Base-by-base conservation (phyloP, 2,797 vertebrate species). In the Acipenser transmontanus region DNA sequence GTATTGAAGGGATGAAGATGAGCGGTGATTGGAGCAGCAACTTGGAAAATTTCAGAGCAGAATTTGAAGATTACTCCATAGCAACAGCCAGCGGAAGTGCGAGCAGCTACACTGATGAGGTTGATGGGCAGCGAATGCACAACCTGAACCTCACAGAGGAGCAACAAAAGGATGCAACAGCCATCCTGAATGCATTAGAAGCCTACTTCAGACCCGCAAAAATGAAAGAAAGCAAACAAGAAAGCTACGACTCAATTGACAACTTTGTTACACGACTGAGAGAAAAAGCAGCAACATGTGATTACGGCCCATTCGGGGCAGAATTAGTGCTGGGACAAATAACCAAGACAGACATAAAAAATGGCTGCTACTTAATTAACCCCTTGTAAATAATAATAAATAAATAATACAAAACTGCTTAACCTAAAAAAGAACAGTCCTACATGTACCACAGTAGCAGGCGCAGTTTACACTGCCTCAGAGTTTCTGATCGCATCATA, bases 281-380 rank as follows among this genome's bases (percentile, higher is more conserved):
- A 14, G 69, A 72, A 47, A 71, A 65, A 52, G 65, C 71, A n/a
- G 20, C 62, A 4, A 65, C 60, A 2, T 75, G 69, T 57, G 61
- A 67, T 9, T 70, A 64, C 63, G 10, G 10, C 0, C 13, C 50
- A 12, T 49, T 64, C 8, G 12, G 49, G 50, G 61, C 67, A 12
- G 8, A 67, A 57, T 48, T 67, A 8, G 63, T 60, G 49, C 7
- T 60, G 6, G 52, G 17, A 17, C 17, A 17, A 17, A 17, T 17
- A 17, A 17, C 17, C 17, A 17, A 17, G 17, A 17, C 17, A 17
- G 1, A 1, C 17, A 17, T 17, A 17, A 1, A 17, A 17, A 17
- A 17, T 17, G 17, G 17, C 17, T 17, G 17, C 17, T 17, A 17
- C 17, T 17, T 17, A 17, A 17, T 1, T 17, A 17, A 17, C 17